Conservation (phyloP, 2,113 vertebrate species). For the Protobothrops mucrosquamatus region DNA sequence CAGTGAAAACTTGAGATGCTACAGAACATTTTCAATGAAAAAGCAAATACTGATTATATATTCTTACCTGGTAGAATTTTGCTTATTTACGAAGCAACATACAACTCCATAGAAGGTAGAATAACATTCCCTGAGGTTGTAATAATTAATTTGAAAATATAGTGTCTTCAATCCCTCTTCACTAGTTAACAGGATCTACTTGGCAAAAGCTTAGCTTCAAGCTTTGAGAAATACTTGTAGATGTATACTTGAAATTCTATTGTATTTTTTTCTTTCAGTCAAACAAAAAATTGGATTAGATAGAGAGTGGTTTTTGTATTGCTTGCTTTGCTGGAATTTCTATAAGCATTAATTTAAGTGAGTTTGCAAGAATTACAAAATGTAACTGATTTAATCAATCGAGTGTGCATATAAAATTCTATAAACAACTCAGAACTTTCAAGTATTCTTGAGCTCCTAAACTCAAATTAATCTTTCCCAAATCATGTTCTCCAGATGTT, state of each 20-base stretch:
- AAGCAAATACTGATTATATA: background rate
- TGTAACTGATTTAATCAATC: background rate
- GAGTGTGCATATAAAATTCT: background rate
- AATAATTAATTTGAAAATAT: background rate
- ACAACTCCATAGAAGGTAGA: background rate
- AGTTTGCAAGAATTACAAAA: background rate
- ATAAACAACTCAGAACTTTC: background rate
- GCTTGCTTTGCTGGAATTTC: background rate
- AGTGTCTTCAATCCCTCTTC: background rate
- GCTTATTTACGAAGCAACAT: background rate
- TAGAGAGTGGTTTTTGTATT: background rate
- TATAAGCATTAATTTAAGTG: background rate
- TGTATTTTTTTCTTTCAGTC: background rate
- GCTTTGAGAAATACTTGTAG: background rate
- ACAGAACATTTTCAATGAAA: background rate
- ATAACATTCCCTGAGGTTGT: background rate
- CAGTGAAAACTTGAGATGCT: background rate
- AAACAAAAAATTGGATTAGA: background rate
- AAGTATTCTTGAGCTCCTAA: background rate
- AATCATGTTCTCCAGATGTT: background rate
- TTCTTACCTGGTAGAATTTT: background rate
- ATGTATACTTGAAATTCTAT: background rate
- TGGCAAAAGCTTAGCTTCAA: background rate
- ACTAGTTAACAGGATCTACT: too few relatives aligned
- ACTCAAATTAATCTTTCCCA: background rate